A percentile compares a stretch with the other conserved stretches of the same genome.
Conservation (phyloP, 2,888 invertebrate genomes). For the Drosophila mimica region DNA sequence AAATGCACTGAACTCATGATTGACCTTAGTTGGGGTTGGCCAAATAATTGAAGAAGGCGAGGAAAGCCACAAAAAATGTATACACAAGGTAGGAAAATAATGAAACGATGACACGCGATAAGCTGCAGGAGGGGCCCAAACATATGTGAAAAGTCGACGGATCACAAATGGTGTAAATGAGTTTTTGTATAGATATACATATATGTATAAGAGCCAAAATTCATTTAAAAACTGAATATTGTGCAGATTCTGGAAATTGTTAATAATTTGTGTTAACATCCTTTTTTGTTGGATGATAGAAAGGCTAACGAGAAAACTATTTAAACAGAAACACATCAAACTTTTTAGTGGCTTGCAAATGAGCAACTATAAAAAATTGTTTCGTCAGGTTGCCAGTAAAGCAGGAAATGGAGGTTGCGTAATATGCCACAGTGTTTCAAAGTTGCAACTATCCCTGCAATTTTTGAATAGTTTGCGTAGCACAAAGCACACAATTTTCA, state of each 20-base stretch:
- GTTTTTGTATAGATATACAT: not conserved
- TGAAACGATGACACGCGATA: slow-evolving; percentile 44
- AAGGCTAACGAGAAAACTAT: slow-evolving; percentile 53
- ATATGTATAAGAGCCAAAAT: not conserved
- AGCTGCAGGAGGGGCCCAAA: not conserved
- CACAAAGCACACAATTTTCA: slow-evolving; percentile 21
- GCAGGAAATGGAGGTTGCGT: not conserved
- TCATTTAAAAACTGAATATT: slow-evolving; percentile 12
- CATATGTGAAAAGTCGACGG: slow-evolving; percentile 10
- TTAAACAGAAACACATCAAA: slow-evolving; percentile 59
- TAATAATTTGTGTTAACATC: slow-evolving; percentile 34
- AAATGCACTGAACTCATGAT: slow-evolving; percentile 36
- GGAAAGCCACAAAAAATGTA: slow-evolving; percentile 42
- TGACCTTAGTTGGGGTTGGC: slow-evolving; percentile 44
- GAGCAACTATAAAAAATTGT: slow-evolving; percentile 70
- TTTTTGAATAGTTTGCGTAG: slow-evolving; percentile 17
- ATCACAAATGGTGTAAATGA: slow-evolving; percentile 16
- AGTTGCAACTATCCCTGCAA: slow-evolving; percentile 35
- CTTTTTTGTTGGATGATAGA: slow-evolving; percentile 7
- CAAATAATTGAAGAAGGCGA: slow-evolving; percentile 14
- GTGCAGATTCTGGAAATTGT: slow-evolving; percentile 21
- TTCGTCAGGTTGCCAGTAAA: slow-evolving; percentile 25
- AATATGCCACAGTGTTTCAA: slow-evolving; percentile 29
- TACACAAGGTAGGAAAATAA: slow-evolving; percentile 46
- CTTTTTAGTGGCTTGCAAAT: slow-evolving; percentile 68